Base-by-base conservation (phyloP, 1,140 invertebrate genomes). In the Stratiolaelaps scimitus region DNA sequence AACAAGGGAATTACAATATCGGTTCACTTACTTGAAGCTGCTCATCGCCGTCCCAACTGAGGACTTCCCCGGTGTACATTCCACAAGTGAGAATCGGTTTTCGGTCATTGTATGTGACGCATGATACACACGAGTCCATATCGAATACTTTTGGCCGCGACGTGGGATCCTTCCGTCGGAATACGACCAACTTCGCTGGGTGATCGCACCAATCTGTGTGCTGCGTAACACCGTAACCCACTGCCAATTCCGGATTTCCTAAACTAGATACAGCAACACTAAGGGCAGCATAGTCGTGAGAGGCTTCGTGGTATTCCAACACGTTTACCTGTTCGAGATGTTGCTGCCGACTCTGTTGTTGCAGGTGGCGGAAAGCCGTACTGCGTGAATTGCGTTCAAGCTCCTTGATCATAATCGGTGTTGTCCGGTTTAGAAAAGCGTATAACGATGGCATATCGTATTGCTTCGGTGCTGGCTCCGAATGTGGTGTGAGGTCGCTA, bases 61-160 rank as follows among this genome's bases (percentile, higher is more conserved):
- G 53, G 1, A 60, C 53, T 26, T 60, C 53, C 2, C 53, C 53
- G 53, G 53, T 60, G 53, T 60, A 60, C 53, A 60, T 60, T 60
- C 53, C 53, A 34, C 53, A 60, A 20, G 53, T 60, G 13, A 60
- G 13, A 19, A 60, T 60, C 15, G 53, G 53, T 23, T 60, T 60
- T 34, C 53, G 13, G 10, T 60, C 53, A 23, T 60, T 60, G 23
- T 60, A 60, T 26, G 26, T 26, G 6, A 60, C 53, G 23, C 53
- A 60, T 15, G 53, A 60, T 34, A 60, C 53, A 10, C 53, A 60
- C 6, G 53, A 60, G 23, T 60, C 53, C 53, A 60, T 60, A 10
- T 60, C 53, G 23, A 20, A 60, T 29, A 60, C 53, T 34, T 26
- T n/a, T 26, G 53, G 26, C 34, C 53, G 15, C 1, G 53, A 17